Evolutionary conservation across 2,113 vertebrate genomes (phyloP).

Genomic region (Nesogale talazaci): DNA sequence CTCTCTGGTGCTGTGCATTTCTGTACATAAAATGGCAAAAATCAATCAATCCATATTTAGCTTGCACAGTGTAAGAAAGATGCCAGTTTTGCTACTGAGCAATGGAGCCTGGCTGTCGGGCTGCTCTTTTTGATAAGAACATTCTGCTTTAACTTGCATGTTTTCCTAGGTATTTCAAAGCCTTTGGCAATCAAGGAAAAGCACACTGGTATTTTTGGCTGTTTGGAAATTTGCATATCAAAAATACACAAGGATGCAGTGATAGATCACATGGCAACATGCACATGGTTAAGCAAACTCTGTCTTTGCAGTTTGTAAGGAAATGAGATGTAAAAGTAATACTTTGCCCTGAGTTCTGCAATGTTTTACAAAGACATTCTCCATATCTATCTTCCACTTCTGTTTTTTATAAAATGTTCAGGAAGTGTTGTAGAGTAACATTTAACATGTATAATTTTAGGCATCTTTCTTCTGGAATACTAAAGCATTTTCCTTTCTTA

Average conservation of each 20-base stretch:
- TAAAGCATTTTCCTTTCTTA: neutral
- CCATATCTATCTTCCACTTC: conserved; percentile 40
- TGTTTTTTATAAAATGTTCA: conserved; percentile 31
- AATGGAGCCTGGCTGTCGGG: neutral
- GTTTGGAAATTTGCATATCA: conserved; percentile 68
- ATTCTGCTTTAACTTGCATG: conserved; percentile 56
- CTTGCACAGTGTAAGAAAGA: conserved; percentile 61
- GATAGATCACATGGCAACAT: conserved; percentile 56
- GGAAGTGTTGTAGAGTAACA: conserved; percentile 28
- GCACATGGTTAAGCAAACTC: conserved; percentile 13
- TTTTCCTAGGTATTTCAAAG: conserved; percentile 66
- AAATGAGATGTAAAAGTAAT: conserved; percentile 54
- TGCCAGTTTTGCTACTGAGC: conserved; percentile 25
- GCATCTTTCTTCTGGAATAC: conserved; percentile 44
- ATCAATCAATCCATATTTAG: conserved; percentile 68
- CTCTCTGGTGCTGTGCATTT: conserved; percentile 33
- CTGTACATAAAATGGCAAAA: conserved; percentile 52
- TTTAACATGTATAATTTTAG: conserved; percentile 47
- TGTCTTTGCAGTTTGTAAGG: conserved; percentile 50
- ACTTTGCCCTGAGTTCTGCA: conserved; percentile 46
- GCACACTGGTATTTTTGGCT: conserved; percentile 43
- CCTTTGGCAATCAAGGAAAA: conserved; percentile 19
- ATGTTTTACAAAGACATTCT: conserved; percentile 40
- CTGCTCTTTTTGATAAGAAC: conserved; percentile 64
- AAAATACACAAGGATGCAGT: conserved; percentile 57